Base-by-base conservation (phyloP, 53 echinoderm and acorn worm genomes). In the Antedon mediterranea region DNA sequence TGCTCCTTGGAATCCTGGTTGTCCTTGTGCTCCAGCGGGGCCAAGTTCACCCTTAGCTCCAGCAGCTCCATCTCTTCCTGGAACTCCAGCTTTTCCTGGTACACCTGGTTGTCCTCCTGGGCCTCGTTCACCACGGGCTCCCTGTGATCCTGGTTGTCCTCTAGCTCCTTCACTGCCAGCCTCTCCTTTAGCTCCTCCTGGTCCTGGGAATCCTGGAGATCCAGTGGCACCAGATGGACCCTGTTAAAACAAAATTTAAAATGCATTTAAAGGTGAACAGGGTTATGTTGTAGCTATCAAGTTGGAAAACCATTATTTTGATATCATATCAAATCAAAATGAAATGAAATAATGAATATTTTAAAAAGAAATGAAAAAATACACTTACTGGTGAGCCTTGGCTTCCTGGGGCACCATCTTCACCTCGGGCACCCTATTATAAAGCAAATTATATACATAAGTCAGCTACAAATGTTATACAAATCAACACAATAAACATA, bases 41-140 rank as follows among this genome's bases (percentile, higher is more conserved):
- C 93, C 93, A 75, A 80, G 42, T 13, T 89, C 74, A 86, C 94
- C 94, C 80, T 94, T 94, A 15, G 94, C 73, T 87, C 91, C 94
- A 31, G 80, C 73, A 34, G 57, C 42, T 43, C 94, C 94, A 85
- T 94, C 91, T 83, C 89, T 87, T 78, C 94, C 94, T 71, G 94
- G 81, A 34, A 86, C 79, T 73, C 94, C 94, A 28, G 83, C 26
- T 31, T 79, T 79, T 84, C 94, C 94, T 71, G 91, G 85, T 23
- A 84, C 83, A 86, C 94, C 94, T 74, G 85, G 74, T 34, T 81
- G 83, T 87, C 94, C 94, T 0, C 72, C 74, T 41, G 89, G 89
- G 57, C 94, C 94, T 83, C 89, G 86, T 34, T 84, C 89, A 78
- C 94, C 94, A 78, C 86, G 94, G 28, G 84, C 84, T 82, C 91